Percentiles rank a stretch among this genome's conserved stretches.
Conservation (phyloP, 2,888 invertebrate species). For the Dryobotodes eremita region DNA sequence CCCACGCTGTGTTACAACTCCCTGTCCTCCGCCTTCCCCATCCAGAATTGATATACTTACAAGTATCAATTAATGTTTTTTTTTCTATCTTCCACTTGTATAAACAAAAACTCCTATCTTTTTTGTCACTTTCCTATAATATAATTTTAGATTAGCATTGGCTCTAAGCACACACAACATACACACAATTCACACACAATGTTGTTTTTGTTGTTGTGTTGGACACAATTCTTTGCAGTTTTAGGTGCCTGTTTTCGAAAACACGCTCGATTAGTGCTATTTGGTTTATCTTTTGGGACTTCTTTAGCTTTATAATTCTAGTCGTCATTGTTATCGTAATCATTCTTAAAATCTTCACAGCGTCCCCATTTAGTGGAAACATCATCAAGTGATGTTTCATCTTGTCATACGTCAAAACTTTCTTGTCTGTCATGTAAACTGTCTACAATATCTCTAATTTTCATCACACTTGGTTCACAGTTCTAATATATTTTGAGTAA, state of each 20-base stretch:
- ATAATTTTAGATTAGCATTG: neutral
- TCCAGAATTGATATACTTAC: too few species aligned
- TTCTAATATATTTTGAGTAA: neutral
- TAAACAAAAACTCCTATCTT: neutral
- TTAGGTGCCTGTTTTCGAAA: neutral
- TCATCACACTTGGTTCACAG: neutral
- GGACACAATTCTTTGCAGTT: neutral
- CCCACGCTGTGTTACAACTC: too few species aligned
- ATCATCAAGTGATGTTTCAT: neutral
- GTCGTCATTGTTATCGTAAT: neutral
- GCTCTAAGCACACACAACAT: neutral
- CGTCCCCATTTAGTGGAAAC: neutral
- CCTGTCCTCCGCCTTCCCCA: too few species aligned
- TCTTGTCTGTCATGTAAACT: neutral
- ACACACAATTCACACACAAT: too few species aligned
- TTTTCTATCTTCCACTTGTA: too few species aligned
- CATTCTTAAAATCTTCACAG: neutral
- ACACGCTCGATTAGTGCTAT: neutral
- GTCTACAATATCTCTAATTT: neutral
- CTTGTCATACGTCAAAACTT: neutral
- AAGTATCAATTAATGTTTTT: too few species aligned
- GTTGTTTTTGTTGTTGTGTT: too few species aligned
- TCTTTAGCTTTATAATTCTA: neutral
- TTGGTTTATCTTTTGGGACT: neutral
- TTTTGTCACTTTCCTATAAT: neutral